Evolutionary conservation across 2,797 vertebrate genomes (phyloP), one percentile per base, ranked within the genome.

Genomic region (Tapera naevia): DNA sequence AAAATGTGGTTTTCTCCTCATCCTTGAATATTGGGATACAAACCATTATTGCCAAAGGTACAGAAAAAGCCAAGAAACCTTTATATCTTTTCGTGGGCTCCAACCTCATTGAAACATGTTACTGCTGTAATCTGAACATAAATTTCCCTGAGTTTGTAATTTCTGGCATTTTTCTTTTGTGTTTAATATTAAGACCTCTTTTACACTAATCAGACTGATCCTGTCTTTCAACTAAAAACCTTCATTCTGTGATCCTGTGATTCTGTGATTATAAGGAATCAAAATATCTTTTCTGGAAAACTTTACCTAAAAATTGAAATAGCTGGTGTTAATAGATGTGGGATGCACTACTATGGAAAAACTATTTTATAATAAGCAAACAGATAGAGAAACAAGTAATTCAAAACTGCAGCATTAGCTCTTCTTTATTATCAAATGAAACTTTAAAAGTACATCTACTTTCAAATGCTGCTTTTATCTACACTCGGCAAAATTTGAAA

Each of bases 401-500:
- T 61, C 10, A 50, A 15, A 39, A 22, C 35, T 74, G 25, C 53
- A 80, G 13, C 37, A 22, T 89, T 80, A 73, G 41, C 41, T 46
- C 32, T 82, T 74, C 46, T 53, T 91, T 76, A 43, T 53, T 39
- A 87, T 89, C 65, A 78, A 73, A 71, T 58, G 19, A 62, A 74
- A 89, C 33, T 41, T 84, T 73, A 48, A 73, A 93, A 84, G 66
- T 74, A 41, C 21, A 16, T 86, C 5, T 50, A 69, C 86, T 94
- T 78, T 67, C 46, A 94, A 80, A 80, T 5, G 23, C 30, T 25
- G 45, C 71, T 70, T 41, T 41, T 83, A 75, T 82, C 46, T 90
- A 71, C 50, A 60, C 67, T 80, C 65, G 93, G 45, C 53, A 86
- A 89, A 97, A 96, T 92, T 66, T 65, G 81, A 90, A 72, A 82